Base-by-base conservation (phyloP, 2,113 vertebrate species). In the Cacatua alba region DNA sequence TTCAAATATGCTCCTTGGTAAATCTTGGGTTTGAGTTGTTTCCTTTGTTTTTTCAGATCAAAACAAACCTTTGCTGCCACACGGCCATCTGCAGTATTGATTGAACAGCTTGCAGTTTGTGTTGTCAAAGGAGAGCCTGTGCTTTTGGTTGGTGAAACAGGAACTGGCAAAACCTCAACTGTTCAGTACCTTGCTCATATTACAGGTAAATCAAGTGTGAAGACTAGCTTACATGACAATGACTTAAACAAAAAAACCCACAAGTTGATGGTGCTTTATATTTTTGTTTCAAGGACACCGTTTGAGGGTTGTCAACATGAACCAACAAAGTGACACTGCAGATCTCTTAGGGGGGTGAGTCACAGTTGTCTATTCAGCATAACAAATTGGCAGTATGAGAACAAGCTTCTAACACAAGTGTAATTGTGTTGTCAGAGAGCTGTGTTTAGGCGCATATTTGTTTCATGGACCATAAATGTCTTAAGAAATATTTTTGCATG, bases 261-360 rank as follows among this genome's bases (percentile, higher is more conserved):
- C 11, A 46, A 33, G 46, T 5, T 86, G 29, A 89, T 55, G 28
- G 8, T 64, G 18, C 17, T 91, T 68, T 86, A 44, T 60, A 0
- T 85, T 92, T 75, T 81, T 93, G 55, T 91, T 98, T 93, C 76
- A 96, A 99, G 99, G 99, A 52, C 99, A 99, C 90, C 97, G 65
- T 92, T 93, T 99, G 90, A 97, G 98, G 43, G 99, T 99, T 71
- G 97, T 99, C 76, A 99, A 99, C 97, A 99, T 99, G 99, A 99
- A 99, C 96, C 99, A 99, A 81, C 99, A 99, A 95, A 99, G 99
- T 95, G 99, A 99, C 94, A 99, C 99, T 0, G 99, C 99, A 33
- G 99, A 99, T 97, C 98, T 99, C 6, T 98, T 99, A 48, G 99
- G 99, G 71, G 99, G 99, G 99, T 99, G 96, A 98, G 99, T 97